These are phyloP conservation scores for Brachionus plicatilis DNA, from an alignment of 1,140 invertebrate species.

Conservation along the genomic window DNA sequence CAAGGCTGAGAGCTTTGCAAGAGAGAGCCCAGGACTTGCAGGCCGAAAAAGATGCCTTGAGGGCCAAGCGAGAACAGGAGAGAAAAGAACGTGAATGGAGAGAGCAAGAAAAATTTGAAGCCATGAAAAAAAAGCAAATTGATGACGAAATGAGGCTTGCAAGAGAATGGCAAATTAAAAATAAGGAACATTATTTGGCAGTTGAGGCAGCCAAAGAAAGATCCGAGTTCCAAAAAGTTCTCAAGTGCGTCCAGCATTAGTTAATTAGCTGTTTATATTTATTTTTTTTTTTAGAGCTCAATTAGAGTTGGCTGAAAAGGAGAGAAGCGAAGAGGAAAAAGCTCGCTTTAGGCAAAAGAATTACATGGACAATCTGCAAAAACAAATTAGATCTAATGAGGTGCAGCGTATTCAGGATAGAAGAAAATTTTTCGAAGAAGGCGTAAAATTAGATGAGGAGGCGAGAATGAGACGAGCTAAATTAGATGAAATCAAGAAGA, in stretches of 20 bases:
- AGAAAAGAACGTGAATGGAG: slow-evolving; percentile 56
- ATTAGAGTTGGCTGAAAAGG: slow-evolving; percentile 54
- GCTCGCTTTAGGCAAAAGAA: slow-evolving; percentile 44
- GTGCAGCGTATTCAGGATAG: slow-evolving; percentile 48
- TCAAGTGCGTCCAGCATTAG: slow-evolving; percentile 45
- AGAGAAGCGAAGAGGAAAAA: slow-evolving; percentile 49
- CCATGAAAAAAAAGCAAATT: slow-evolving; percentile 50
- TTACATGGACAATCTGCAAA: slow-evolving; percentile 51
- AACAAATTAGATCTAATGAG: slow-evolving; percentile 55
- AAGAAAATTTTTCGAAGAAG: slow-evolving; percentile 56
- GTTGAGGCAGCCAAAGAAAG: slow-evolving; percentile 55
- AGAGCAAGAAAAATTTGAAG: slow-evolving; percentile 52
- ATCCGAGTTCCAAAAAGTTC: slow-evolving; percentile 54
- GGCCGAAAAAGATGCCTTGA: slow-evolving; percentile 53
- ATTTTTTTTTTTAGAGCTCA: slow-evolving; percentile 49
- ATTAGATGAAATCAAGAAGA: slow-evolving; percentile 54
- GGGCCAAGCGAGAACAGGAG: slow-evolving; percentile 55
- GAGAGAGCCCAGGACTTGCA: slow-evolving; percentile 55
- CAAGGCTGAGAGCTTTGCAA: slow-evolving; percentile 50
- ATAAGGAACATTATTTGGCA: slow-evolving; percentile 55
- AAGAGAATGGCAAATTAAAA: slow-evolving; percentile 50
- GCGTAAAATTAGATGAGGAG: slow-evolving; percentile 54
- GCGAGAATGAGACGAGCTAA: slow-evolving; percentile 48
- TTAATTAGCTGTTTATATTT: too few relatives aligned
- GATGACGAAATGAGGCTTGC: slow-evolving; percentile 53